Evolutionary conservation across 1,140 invertebrate genomes (phyloP), one percentile per base, ranked within the genome.

Genomic region (Musca domestica): DNA sequence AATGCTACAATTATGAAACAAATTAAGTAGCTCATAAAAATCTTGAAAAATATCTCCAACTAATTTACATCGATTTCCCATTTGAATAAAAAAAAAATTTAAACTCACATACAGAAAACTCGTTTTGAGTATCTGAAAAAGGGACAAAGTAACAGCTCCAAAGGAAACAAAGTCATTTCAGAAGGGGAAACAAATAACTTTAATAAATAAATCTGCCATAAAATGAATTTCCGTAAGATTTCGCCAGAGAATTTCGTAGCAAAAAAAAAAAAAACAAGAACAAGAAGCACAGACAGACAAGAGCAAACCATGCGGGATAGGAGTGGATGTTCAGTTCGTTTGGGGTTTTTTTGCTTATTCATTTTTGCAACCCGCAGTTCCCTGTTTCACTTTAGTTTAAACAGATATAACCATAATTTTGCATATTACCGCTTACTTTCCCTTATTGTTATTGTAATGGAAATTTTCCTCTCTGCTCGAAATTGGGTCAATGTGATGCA

Each of bases 171-270:
- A 41, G 27, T 61, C 48, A 51, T 61, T 9, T 10, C 34, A 34
- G 41, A 61, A 5, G 48, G 48, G 48, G 34, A 30, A 30, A 61
- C 30, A 61, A 20, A 17, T 34, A 61, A 61, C 56, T 61, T 61
- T 61, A 61, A 61, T 61, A 61, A 61, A 61, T 61, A 61, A 61
- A 61, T 61, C 56, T 61, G 56, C 56, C 56, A 61, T 61, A 34
- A 61, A 61, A 61, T 34, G 56, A 27, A 61, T 61, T 61, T 61
- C 34, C 34, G 34, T 41, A 41, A 41, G 34, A 41, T 41, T 41
- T 41, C 34, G 34, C 34, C 34, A 41, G 34, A 41, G 34, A 41
- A 5, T 9, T 41, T 41, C 34, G n/a, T n/a, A n/a, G n/a, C 10
- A 30, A 30, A 30, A 30, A 3, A 30, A 9, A 30, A 30, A 30